These are phyloP conservation scores for Garra rufa DNA, from an alignment of 2,113 vertebrate species.

Conservation along the genomic window DNA sequence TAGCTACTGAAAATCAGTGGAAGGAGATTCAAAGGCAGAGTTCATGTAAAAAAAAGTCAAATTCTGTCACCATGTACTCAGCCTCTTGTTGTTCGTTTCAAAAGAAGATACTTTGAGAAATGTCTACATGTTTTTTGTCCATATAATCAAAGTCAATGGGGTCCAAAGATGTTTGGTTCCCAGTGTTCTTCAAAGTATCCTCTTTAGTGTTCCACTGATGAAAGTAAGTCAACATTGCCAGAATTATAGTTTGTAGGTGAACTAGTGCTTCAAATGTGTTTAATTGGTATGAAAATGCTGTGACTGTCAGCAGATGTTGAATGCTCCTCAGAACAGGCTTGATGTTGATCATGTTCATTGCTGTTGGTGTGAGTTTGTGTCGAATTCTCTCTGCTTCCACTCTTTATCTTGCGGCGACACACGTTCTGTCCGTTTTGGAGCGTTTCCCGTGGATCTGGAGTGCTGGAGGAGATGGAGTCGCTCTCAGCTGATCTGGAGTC, in stretches of 20 bases:
- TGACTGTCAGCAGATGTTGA: not conserved
- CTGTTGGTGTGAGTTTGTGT: not conserved
- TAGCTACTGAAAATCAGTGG: not conserved
- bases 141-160: not conserved
- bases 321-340: not conserved
- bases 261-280: not conserved
- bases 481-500: constrained; percentile 11
- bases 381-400: not conserved
- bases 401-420: not conserved
- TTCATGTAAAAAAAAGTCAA: no score
- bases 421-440: not conserved
- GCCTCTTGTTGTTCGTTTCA: not conserved
- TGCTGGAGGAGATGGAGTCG: no score
- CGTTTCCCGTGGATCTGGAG: not conserved
- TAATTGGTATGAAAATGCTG: not conserved
- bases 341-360: not conserved
- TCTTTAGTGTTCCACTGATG: not conserved
- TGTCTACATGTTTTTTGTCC: no score
- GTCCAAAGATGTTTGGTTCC: not conserved
- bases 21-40: not conserved
- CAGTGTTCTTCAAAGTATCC: not conserved
- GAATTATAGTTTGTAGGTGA: not conserved
- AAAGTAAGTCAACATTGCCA: not conserved
- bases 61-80: no score
- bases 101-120: not conserved